phyloP scores from a whole-genome alignment of 1,140 invertebrate species.

The Lithobius niger region DNA sequence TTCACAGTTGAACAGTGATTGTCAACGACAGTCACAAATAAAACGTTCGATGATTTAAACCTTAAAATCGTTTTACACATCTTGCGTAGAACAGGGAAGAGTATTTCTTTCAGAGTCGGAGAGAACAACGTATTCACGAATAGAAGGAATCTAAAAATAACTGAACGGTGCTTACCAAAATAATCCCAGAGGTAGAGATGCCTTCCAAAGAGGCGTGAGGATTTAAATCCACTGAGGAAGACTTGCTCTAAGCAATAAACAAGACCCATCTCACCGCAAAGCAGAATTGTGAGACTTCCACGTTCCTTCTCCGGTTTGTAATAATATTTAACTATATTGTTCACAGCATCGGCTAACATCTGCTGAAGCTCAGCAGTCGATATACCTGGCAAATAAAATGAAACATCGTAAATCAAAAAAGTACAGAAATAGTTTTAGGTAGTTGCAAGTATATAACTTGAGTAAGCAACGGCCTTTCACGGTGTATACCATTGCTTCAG shows the following conservation, averaged over 20 bases:
- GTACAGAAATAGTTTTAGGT: not conserved
- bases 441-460: not conserved
- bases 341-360: constrained; percentile 67
- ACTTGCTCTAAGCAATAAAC: constrained; percentile 86
- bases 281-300: constrained; percentile 72
- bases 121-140: no score
- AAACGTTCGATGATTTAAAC: no score
- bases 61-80: no score
- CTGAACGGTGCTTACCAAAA: constrained; percentile 80
- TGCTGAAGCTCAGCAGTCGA: constrained; percentile 38
- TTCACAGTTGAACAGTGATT: no score
- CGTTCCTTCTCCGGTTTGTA: constrained; percentile 62
- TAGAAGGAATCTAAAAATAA: no score
- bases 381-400: constrained; percentile 18
- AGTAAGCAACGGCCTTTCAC: not conserved
- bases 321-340: constrained; percentile 93
- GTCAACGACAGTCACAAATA: no score
- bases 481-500: not conserved
- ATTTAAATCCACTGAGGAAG: constrained; percentile 86
- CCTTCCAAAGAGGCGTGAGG: constrained; percentile 75
- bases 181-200: constrained; percentile 98
- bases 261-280: constrained; percentile 88
- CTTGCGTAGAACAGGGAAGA: no score
- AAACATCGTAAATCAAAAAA: not conserved
- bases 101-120: no score